Evolutionary conservation across 2,888 invertebrate species (phyloP), one percentile per base, ranked within the genome.

Genomic region (Metellina segmentata): DNA sequence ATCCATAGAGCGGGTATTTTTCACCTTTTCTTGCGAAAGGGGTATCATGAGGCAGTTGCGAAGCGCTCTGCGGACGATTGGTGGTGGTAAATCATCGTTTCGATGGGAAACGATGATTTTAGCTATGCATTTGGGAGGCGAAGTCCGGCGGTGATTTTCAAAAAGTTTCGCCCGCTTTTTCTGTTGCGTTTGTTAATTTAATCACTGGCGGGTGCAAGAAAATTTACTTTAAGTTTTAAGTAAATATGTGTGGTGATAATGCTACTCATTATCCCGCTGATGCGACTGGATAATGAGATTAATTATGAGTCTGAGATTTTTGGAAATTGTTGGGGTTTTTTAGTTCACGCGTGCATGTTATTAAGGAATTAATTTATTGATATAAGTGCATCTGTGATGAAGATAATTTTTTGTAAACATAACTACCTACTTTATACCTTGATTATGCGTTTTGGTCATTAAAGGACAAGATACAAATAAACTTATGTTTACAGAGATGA

Each of bases 1-100:
- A 90, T 85, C 90, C 74, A 90, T 90, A 89, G 34, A 75, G 83
- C 49, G 79, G 49, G 90, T 85, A 85, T 90, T 90, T 90, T 90
- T 90, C 85, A 90, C 90, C 85, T 90, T 71, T 83, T 70, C 85
- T 85, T 85, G 85, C 48, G 82, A 82, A 82, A 34, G 51, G 79
- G 61, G 53, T 53, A 61, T 79, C 53, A 79, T 88, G 77, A 69
- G 52, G 53, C 77, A 79, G 52, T 82, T 89, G 83, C 52, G 71
- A 82, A 53, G 89, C 83, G 89, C 78, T 48, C 83, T 51, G 78
- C 7, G 7, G 48, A 83, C 48, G 51, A 83, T 72, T 61, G 70
- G 34, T 4, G 89, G 89, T 89, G 83, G 71, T 89, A 89, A 89
- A 89, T 89, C 89, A 89, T 83, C 78, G 85, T 19, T 34, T 79